A percentile compares a stretch with the other conserved stretches of the same genome.
Evolutionary conservation across 2,888 invertebrate species (phyloP).

Genomic region (Toxonevra muliebris): DNA sequence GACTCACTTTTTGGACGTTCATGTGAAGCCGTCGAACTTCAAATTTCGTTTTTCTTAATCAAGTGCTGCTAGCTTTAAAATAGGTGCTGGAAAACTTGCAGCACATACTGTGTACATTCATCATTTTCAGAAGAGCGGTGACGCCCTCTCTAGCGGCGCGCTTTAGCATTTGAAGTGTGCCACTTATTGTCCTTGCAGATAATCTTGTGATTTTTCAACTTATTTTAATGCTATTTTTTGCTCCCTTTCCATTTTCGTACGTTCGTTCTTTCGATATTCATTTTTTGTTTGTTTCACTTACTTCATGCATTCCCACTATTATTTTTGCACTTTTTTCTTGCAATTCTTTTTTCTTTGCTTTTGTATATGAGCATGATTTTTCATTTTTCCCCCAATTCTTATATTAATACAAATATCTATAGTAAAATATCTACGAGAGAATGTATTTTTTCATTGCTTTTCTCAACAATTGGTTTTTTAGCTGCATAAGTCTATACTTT

Average conservation of each 20-base stretch:
- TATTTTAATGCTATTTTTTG: not conserved
- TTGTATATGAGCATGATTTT: not conserved
- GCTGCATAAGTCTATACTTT: not conserved
- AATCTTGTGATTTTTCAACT: constrained; percentile 15
- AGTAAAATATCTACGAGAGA: not conserved
- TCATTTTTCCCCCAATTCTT: not conserved
- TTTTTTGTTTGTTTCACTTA: not conserved
- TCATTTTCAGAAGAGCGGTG: not conserved
- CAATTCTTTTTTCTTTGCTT: not conserved
- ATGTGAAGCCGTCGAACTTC: no score
- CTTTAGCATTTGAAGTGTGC: constrained; percentile 3
- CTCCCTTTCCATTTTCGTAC: not conserved
- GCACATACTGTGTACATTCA: no score
- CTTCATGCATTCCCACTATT: not conserved
- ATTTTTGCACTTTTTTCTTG: not conserved
- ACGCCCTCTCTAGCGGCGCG: not conserved
- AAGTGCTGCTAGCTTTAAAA: no score
- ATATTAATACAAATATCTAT: not conserved
- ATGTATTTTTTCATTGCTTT: not conserved
- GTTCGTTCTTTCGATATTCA: not conserved
- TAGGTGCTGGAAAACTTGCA: no score
- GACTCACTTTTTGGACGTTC: no score
- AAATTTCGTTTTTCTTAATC: no score
- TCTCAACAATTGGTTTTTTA: constrained; percentile 1
- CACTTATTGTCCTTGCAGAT: constrained; percentile 21